Evolutionary conservation across 1,140 invertebrate genomes (phyloP).

Genomic region (Propsilocerus akamusi): DNA sequence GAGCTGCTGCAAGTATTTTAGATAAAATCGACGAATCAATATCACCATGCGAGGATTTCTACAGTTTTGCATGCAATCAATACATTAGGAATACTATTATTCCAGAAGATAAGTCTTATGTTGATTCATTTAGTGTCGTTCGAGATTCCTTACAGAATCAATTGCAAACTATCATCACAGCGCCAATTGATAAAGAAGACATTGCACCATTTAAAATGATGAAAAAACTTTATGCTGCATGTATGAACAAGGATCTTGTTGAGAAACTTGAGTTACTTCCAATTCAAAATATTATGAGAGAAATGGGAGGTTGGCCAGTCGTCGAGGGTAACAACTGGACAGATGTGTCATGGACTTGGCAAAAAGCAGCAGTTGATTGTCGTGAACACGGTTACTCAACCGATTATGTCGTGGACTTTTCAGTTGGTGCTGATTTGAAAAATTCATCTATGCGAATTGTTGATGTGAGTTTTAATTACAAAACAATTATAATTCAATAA

Average conservation of each 20-base stretch:
- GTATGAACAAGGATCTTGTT: slow-evolving; percentile 15
- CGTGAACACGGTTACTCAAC: slow-evolving; percentile 6
- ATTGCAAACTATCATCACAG: slow-evolving; percentile 50
- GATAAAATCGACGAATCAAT: too few relatives aligned
- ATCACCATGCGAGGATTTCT: too few relatives aligned
- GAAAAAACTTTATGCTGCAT: slow-evolving; percentile 13
- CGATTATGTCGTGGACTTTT: slow-evolving; percentile 18
- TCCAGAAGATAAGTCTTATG: slow-evolving; percentile 58
- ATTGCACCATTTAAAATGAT: background rate
- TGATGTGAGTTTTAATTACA: background rate
- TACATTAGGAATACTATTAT: slow-evolving; percentile 55
- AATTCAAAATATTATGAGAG: slow-evolving; percentile 26
- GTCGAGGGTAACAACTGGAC: slow-evolving; percentile 32
- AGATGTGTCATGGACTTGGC: slow-evolving; percentile 24
- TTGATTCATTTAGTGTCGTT: slow-evolving; percentile 63
- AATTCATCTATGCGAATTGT: slow-evolving; percentile 14
- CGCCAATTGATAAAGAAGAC: background rate
- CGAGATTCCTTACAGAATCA: slow-evolving; percentile 64
- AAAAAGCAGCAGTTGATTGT: slow-evolving; percentile 13
- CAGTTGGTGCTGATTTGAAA: slow-evolving; percentile 29
- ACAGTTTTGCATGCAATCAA: slow-evolving; percentile 49
- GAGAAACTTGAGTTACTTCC: slow-evolving; percentile 22
- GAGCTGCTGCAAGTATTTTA: too few relatives aligned
- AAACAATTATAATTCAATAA: background rate
- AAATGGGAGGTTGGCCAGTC: slow-evolving; percentile 41